Percentiles rank a stretch among this genome's conserved stretches.
These are phyloP conservation scores for Cyprinodon brontotheroides DNA, from an alignment of 2,113 vertebrate species.

Conservation along the genomic window DNA sequence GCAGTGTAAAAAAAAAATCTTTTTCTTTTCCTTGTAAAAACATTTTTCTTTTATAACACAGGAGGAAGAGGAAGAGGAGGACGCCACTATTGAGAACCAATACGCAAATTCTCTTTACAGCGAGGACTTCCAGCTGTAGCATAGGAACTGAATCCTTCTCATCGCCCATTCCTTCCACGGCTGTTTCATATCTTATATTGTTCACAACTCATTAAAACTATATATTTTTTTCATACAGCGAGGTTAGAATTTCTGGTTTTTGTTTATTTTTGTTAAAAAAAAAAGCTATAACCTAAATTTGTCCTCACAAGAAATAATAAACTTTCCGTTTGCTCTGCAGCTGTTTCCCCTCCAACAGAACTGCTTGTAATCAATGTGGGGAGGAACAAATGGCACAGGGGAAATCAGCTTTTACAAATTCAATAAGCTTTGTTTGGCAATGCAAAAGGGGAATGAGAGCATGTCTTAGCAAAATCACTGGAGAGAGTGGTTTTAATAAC, in stretches of 20 bases:
- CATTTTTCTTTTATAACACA: slow-evolving; percentile 10
- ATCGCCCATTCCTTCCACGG: neutral
- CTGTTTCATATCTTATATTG: neutral
- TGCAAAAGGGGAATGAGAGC: slow-evolving; percentile 13
- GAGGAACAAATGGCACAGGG: slow-evolving; percentile 14
- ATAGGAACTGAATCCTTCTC: neutral
- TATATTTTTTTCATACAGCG: neutral
- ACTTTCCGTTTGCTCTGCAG: slow-evolving; percentile 12
- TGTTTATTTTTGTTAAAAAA: neutral
- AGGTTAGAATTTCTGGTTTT: neutral
- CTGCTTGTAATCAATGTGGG: slow-evolving; percentile 2
- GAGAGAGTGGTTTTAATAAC: slow-evolving; percentile 11
- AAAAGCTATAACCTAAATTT: slow-evolving; percentile 6
- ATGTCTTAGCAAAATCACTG: slow-evolving; percentile 1
- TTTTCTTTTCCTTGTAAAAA: neutral
- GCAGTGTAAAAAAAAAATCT: neutral
- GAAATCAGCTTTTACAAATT: slow-evolving; percentile 17
- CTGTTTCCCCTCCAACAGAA: slow-evolving; percentile 15
- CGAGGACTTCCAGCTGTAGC: slow-evolving; percentile 62
- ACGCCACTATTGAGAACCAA: slow-evolving; percentile 47
- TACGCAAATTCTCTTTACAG: slow-evolving; percentile 49
- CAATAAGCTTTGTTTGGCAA: slow-evolving; percentile 13
- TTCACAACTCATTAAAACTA: neutral
- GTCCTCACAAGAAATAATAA: slow-evolving; percentile 6
- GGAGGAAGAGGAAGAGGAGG: slow-evolving; percentile 51